Percentiles rank a stretch among this genome's conserved stretches.
Evolutionary conservation across 2,113 vertebrate species (phyloP).

Genomic region (Danio rerio): GRCz12tu NC_133182.1:71951001-71951500

Average conservation of each 20-base stretch:
- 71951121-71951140: constrained; percentile 4
- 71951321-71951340: constrained; percentile 13
- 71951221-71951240: neutral
- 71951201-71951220: neutral
- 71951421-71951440: neutral
- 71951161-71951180: neutral
- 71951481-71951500: constrained; percentile 26
- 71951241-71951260: neutral
- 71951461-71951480: constrained; percentile 9
- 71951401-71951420: constrained; percentile 13
- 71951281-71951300: constrained; percentile 13
- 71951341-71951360: neutral
- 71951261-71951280: constrained; percentile 4
- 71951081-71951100: neutral
- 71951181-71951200: neutral
- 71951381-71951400: neutral
- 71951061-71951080: neutral
- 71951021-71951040: constrained; percentile 2
- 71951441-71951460: neutral
- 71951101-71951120: neutral
- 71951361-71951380: neutral
- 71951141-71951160: neutral
- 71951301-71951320: neutral
- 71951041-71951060: neutral
- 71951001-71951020: constrained; percentile 12